Base-by-base conservation (phyloP, 2,888 invertebrate genomes). In the Periphyllus acericola region DNA sequence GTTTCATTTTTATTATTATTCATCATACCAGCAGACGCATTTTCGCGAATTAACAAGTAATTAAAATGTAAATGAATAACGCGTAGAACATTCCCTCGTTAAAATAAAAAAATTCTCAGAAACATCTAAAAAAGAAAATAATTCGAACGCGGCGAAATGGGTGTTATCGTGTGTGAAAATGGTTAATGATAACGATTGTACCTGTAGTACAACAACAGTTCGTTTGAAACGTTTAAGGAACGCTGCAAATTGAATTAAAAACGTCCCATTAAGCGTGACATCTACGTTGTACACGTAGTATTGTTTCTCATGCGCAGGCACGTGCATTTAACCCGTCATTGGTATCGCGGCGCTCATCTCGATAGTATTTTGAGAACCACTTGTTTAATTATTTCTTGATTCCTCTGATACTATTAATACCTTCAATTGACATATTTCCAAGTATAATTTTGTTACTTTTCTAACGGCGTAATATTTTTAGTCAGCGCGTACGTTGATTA, bases 31-130 rank as follows among this genome's bases (percentile, higher is more conserved):
- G 8, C 9, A 36, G 25, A 25, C 40, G n/a, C n/a, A n/a, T 36
- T 75, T 75, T 75, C 25, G 2, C 8, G 60, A 21, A 60, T 25
- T 5, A 60, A 60, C 60, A 21, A 25, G 21, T 32, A 79, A 79
- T 60, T 55, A 55, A 55, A 79, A 79, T 21, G 17, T 34, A 55
- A 34, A 79, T 6, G 60, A 34, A 79, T 79, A 14, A 79, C n/a
- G 34, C 79, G 25, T 46, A 46, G 46, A 46, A 14, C 46, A 46
- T 25, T 25, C 14, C 29, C 55, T 60, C 34, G 34, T 79, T 34
- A 79, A 21, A 34, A 6, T 32, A 5, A 32, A 9, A 55, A 32
- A 19, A 79, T 55, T 17, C 32, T 14, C 34, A 14, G 71, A 52
- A 60, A 60, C 9, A 25, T 25, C 5, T 60, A 29, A 52, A 76